Conservation (phyloP, 1,140 invertebrate genomes). For the Acromyrmex echinatior region DNA sequence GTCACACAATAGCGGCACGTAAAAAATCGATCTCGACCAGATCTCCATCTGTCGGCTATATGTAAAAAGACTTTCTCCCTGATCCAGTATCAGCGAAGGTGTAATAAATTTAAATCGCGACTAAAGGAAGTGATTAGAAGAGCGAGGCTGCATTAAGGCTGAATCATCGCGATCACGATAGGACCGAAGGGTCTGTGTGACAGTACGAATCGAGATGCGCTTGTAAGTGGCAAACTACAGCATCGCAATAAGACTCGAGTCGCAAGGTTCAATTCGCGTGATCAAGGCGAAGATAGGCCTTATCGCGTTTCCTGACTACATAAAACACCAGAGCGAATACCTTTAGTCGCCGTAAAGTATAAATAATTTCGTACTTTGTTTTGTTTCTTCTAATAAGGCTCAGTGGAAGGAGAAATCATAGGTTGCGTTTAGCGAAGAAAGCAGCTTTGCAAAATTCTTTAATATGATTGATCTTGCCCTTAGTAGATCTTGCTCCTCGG, state of each 20-base stretch:
- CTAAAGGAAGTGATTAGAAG: background rate
- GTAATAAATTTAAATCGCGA: slow-evolving; percentile 34
- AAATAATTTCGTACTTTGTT: background rate
- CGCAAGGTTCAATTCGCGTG: background rate
- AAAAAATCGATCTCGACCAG: too few relatives aligned
- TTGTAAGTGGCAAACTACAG: background rate
- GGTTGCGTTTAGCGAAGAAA: too few relatives aligned
- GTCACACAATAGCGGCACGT: too few relatives aligned
- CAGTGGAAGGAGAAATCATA: background rate
- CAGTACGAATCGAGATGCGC: background rate
- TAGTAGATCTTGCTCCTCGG: too few relatives aligned
- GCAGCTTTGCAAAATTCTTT: too few relatives aligned
- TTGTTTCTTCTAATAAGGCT: background rate
- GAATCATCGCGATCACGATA: slow-evolving; percentile 15
- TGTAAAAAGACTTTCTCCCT: too few relatives aligned
- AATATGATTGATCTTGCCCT: too few relatives aligned
- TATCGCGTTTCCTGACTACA: background rate
- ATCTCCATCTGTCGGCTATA: too few relatives aligned
- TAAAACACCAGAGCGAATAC: background rate
- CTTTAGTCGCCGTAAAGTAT: background rate
- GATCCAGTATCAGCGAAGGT: background rate
- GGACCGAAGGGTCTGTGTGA: background rate
- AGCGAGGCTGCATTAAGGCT: slow-evolving; percentile 5
- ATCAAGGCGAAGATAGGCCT: background rate
- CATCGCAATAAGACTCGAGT: slow-evolving; percentile 1